Conservation (phyloP, 2,888 invertebrate species). For the Heliconius sara region DNA sequence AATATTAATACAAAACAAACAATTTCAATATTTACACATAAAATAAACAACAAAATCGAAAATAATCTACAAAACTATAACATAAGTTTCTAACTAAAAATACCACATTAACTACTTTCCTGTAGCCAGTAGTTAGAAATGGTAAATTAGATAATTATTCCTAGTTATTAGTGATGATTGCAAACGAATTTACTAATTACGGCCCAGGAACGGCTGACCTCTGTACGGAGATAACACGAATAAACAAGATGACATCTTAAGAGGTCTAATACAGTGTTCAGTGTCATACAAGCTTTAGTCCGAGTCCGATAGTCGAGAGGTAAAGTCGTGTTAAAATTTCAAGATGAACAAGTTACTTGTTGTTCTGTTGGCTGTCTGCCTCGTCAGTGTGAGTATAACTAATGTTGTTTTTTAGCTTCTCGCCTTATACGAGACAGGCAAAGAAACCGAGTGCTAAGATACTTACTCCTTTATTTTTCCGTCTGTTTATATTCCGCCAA, state of each 20-base stretch:
- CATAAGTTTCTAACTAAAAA: not conserved
- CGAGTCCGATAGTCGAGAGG: slow-evolving; percentile 48
- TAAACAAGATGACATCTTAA: slow-evolving; percentile 47
- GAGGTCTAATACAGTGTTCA: slow-evolving; percentile 51
- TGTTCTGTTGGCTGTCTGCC: slow-evolving; percentile 67
- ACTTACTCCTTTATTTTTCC: too few relatives aligned
- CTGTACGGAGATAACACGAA: slow-evolving; percentile 58
- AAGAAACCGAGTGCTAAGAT: too few relatives aligned
- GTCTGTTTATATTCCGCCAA: too few relatives aligned
- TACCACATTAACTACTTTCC: not conserved
- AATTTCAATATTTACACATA: not conserved
- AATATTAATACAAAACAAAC: not conserved
- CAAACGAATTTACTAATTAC: slow-evolving; percentile 60
- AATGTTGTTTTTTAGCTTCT: too few relatives aligned
- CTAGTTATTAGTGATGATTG: slow-evolving; percentile 49
- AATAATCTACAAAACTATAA: not conserved
- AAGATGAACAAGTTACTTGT: slow-evolving; percentile 71
- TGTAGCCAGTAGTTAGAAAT: not conserved
- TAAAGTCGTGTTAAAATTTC: slow-evolving; percentile 52
- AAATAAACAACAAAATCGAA: not conserved
- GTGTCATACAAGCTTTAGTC: slow-evolving; percentile 52
- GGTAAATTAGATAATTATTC: slow-evolving; percentile 34
- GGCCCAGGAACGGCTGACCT: slow-evolving; percentile 54
- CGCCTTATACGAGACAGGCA: too few relatives aligned
- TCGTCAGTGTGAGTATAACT: slow-evolving; percentile 64